Evolutionary conservation across 2,888 invertebrate genomes (phyloP), one percentile per base, ranked within the genome.

Genomic region (Cecidostiba fungosa): DNA sequence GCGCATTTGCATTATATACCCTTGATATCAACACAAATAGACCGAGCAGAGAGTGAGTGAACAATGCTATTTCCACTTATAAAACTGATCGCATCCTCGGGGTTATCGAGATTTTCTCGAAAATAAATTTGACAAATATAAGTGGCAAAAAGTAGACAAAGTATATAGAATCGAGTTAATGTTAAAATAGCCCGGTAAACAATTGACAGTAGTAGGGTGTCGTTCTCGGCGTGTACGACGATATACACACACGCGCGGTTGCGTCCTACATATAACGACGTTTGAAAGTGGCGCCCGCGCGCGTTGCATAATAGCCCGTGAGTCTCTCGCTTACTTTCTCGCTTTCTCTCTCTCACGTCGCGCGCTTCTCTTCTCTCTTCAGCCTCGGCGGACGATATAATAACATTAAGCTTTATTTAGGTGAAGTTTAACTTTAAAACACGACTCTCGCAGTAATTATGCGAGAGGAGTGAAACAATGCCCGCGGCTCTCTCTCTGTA

Each of bases 391-490:
- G 19, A 59, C 88, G 86, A 88, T 88, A 90, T 92, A 92, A 92
- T 92, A 92, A 91, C 91, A 92, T 92, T 91, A 92, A 91, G 91
- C 92, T 92, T 92, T 91, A 92, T 92, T 92, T 92, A 90, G 91
- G 90, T 90, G 90, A 91, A 92, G 91, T 92, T 93, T 91, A 91
- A 92, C 91, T 92, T 92, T 91, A 91, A 92, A 92, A 92, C 91
- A 91, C 90, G 91, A 91, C 91, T 91, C 90, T 91, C 90, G 90
- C 89, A 89, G 91, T 92, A 92, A 92, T 92, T 92, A 92, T 92
- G 92, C 92, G 90, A 91, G 90, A 91, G 90, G 88, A 91, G 90
- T 89, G 90, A 92, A 92, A 92, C 92, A 92, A 92, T 92, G 91
- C 91, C 90, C 88, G 90, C 88, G 89, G 87, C 88, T 47, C 43